Evolutionary conservation across 2,113 vertebrate genomes (phyloP).

Genomic region (Orycteropus afer): DNA sequence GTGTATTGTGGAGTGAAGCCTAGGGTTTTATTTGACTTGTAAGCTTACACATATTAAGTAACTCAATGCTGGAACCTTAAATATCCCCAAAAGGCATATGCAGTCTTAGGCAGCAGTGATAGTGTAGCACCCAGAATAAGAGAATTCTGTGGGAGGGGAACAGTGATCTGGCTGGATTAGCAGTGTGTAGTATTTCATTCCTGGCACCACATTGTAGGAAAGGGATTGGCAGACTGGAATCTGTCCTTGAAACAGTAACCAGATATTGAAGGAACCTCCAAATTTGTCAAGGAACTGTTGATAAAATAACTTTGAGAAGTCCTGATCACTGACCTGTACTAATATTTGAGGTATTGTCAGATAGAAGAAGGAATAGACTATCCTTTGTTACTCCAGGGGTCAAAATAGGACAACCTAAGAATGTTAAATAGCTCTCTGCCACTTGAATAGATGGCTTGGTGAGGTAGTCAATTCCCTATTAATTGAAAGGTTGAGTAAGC

Average conservation of each 20-base stretch:
- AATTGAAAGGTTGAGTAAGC: slow-evolving; percentile 26
- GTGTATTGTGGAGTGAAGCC: background rate
- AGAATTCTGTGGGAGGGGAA: background rate
- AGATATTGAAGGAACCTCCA: slow-evolving; percentile 38
- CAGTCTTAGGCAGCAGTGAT: background rate
- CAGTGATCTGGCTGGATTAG: background rate
- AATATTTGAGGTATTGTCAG: slow-evolving; percentile 9
- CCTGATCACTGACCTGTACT: background rate
- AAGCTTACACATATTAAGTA: background rate
- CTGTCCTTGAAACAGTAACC: background rate
- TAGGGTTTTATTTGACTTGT: slow-evolving; percentile 7
- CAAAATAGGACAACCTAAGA: slow-evolving; percentile 40
- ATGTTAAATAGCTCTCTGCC: background rate
- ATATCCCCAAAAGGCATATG: background rate
- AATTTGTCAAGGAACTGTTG: background rate
- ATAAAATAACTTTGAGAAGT: slow-evolving; percentile 17
- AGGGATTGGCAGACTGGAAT: background rate
- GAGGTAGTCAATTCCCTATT: slow-evolving; percentile 17
- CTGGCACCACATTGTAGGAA: background rate
- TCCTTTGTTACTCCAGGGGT: background rate
- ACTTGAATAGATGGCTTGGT: slow-evolving; percentile 14
- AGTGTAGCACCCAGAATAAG: background rate
- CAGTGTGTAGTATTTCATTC: background rate
- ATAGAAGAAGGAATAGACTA: background rate
- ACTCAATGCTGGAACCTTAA: background rate